Percentiles rank a stretch among this genome's conserved stretches.
Evolutionary conservation across 2,888 invertebrate genomes (phyloP).

Genomic region (Drosophila testacea): DNA sequence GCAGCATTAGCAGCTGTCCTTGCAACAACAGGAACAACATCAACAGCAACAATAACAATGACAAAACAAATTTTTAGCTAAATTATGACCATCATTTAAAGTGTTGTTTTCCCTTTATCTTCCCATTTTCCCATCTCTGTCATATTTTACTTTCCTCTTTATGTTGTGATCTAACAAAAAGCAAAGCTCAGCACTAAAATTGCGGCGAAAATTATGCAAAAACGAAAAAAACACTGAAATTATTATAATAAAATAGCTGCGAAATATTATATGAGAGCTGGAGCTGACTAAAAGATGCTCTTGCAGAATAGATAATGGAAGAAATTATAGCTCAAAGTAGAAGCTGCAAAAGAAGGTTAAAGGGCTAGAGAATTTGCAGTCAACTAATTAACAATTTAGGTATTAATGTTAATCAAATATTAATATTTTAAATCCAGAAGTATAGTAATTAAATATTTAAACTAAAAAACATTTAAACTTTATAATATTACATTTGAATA

Average conservation of each 20-base stretch:
- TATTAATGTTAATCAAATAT: too few species aligned
- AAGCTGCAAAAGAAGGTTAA: too few species aligned
- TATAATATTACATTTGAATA: too few species aligned
- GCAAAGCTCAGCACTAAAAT: constrained; percentile 74
- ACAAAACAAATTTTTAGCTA: constrained; percentile 67
- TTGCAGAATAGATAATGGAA: neutral
- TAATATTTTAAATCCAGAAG: too few species aligned
- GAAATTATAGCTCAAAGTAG: too few species aligned
- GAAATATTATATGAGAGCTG: neutral
- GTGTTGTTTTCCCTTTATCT: constrained; percentile 40
- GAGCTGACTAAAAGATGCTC: constrained; percentile 15
- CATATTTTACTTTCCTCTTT: constrained; percentile 4
- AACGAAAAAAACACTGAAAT: constrained; percentile 45
- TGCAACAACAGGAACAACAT: constrained; percentile 20
- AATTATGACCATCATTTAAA: constrained; percentile 76
- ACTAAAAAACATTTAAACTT: too few species aligned
- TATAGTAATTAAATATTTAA: too few species aligned
- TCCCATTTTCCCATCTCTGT: constrained; percentile 1
- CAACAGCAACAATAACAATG: constrained; percentile 11
- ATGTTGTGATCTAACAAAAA: constrained; percentile 44
- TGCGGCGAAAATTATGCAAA: constrained; percentile 63
- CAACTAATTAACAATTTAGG: too few species aligned
- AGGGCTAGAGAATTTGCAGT: too few species aligned
- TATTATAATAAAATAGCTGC: constrained; percentile 44
- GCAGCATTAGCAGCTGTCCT: constrained; percentile 73